phyloP scores from a whole-genome alignment of 2,113 vertebrate genomes.

The Sceloporus tristichus region DNA sequence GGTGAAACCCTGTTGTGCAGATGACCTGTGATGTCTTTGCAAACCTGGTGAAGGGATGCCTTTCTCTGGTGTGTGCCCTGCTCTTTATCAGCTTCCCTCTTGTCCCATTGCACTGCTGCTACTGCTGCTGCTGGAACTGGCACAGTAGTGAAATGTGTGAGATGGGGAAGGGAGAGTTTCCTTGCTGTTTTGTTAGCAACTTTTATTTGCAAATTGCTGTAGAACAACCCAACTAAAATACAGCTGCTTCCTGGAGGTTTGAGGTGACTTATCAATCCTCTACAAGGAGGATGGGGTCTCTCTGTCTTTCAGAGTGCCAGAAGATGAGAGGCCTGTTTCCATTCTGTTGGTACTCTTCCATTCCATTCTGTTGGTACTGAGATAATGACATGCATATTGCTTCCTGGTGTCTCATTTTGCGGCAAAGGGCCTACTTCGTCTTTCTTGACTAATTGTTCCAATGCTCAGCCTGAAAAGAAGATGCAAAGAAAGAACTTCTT shows the following conservation, averaged over 20 bases:
- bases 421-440: not conserved
- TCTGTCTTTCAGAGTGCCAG: conserved; percentile 2
- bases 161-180: not conserved
- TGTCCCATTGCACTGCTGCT: conserved; percentile 23
- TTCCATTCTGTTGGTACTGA: accelerated
- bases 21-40: conserved; percentile 83
- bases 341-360: not conserved
- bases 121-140: not conserved
- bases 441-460: not conserved
- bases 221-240: not conserved
- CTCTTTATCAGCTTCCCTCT: conserved; percentile 17
- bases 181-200: not conserved
- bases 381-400: accelerated
- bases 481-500: conserved; percentile 28
- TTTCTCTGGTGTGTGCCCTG: conserved; percentile 48
- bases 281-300: not conserved
- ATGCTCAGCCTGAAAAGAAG: accelerated
- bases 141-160: conserved; percentile 27
- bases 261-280: conserved; percentile 35
- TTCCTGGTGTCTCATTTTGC: not conserved
- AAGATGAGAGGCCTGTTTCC: not conserved
- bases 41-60: conserved; percentile 77
- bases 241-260: not conserved
- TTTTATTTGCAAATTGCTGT: conserved; percentile 31
- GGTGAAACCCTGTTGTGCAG: conserved; percentile 86